Evolutionary conservation across 2,113 vertebrate species (phyloP).

Genomic region (Tricholaema leucomelas): DNA sequence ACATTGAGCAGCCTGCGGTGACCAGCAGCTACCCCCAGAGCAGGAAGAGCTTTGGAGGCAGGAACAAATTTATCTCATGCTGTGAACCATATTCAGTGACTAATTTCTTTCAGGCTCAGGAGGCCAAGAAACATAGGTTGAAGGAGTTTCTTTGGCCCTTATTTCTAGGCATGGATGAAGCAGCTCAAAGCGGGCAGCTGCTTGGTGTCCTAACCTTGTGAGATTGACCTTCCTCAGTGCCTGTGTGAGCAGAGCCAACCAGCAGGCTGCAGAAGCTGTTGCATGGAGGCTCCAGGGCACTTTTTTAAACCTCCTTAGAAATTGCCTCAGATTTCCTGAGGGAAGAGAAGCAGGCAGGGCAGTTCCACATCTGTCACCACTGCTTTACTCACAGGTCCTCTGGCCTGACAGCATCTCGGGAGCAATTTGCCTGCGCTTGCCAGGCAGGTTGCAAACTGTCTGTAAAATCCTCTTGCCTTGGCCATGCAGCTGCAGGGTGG

Average conservation of each 20-base stretch:
- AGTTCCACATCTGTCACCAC: background rate
- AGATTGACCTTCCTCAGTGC: background rate
- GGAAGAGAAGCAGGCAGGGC: background rate
- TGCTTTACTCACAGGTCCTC: background rate
- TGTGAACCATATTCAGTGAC: background rate
- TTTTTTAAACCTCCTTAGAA: background rate
- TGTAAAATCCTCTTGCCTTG: background rate
- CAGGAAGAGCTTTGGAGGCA: background rate
- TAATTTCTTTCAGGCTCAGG: background rate
- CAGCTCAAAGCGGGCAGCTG: background rate
- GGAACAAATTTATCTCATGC: background rate
- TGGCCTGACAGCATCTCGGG: background rate
- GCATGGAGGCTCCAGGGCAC: background rate
- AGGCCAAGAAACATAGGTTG: background rate
- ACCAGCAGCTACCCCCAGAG: background rate
- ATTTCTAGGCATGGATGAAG: background rate
- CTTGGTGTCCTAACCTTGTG: background rate
- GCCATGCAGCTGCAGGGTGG: background rate
- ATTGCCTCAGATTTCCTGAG: constrained; percentile 14
- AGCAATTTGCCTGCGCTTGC: background rate
- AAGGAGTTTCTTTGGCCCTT: background rate
- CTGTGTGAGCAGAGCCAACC: background rate
- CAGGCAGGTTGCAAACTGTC: background rate
- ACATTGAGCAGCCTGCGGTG: background rate
- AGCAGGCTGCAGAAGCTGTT: background rate